Percentiles rank a stretch among this genome's conserved stretches.
Evolutionary conservation across 2,113 vertebrate genomes (phyloP).

Genomic region (Eurystomus gularis): DNA sequence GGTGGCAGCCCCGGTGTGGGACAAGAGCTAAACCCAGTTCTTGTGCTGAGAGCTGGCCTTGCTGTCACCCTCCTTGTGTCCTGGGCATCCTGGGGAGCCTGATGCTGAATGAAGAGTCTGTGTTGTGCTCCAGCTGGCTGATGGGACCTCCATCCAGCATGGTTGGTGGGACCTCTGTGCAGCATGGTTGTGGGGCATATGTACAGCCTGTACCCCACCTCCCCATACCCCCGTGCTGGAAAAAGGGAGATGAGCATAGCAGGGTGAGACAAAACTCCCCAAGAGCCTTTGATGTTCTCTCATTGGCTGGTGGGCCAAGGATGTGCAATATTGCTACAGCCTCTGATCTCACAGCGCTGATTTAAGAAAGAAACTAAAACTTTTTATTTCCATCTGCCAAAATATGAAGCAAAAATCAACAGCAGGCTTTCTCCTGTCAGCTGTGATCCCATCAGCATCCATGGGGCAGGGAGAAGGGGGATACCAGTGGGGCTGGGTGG

Average conservation of each 20-base stretch:
- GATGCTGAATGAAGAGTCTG: rapidly evolving
- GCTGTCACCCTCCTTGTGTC: not conserved
- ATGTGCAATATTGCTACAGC: not conserved
- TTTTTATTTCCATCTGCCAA: not conserved
- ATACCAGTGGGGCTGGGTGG: not conserved
- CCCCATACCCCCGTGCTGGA: not conserved
- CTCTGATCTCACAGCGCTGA: not conserved
- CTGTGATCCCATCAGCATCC: not conserved
- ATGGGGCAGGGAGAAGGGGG: not conserved
- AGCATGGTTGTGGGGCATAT: rapidly evolving
- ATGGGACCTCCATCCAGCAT: not conserved
- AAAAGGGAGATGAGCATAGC: not conserved
- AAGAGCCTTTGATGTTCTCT: not conserved
- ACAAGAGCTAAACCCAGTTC: not conserved
- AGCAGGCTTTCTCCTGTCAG: not conserved
- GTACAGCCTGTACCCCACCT: not conserved
- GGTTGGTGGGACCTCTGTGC: not conserved
- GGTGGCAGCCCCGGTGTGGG: not conserved
- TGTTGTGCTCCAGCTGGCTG: not conserved
- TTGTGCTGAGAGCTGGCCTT: not conserved
- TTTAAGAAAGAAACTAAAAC: not conserved
- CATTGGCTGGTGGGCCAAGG: not conserved
- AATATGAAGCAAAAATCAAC: not conserved
- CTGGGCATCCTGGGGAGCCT: not conserved
- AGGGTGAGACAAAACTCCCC: not conserved